Percentiles rank a stretch among this genome's conserved stretches.
Evolutionary conservation across 2,113 vertebrate genomes (phyloP).

Genomic region (Guaruba guarouba): DNA sequence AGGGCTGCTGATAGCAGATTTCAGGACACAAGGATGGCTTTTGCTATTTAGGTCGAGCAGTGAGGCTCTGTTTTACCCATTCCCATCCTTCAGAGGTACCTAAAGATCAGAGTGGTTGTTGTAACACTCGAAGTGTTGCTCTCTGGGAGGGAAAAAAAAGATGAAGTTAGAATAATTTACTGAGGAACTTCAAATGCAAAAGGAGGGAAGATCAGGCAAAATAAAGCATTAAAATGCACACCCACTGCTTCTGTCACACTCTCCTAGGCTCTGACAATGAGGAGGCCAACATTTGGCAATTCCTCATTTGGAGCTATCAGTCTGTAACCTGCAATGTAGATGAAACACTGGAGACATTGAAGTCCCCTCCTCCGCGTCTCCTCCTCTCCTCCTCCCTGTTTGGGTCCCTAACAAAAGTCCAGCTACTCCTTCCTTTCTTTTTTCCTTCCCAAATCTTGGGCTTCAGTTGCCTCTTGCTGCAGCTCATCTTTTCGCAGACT

Average conservation of each 20-base stretch:
- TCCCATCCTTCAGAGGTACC: neutral
- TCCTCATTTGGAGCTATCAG: constrained; percentile 1
- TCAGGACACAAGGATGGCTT: neutral
- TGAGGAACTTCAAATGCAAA: neutral
- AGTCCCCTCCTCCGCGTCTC: neutral
- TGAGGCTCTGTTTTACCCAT: neutral
- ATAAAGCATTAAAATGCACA: constrained; percentile 5
- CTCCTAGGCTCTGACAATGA: neutral
- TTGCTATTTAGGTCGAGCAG: neutral
- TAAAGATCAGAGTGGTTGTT: neutral
- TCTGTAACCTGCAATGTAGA: neutral
- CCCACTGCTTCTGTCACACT: neutral
- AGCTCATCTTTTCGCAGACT: neutral
- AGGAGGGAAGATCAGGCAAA: neutral
- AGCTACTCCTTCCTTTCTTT: neutral
- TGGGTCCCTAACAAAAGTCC: neutral
- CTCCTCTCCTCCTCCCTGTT: neutral
- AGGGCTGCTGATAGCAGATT: neutral
- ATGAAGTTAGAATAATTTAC: neutral
- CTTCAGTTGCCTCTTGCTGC: neutral
- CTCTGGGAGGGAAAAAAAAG: neutral
- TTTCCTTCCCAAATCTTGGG: neutral
- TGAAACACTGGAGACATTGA: neutral
- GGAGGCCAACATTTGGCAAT: neutral
- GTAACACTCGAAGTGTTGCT: neutral